These are phyloP conservation scores for Puma concolor DNA, from an alignment of 2,113 vertebrate species.

Conservation along the genomic window DNA sequence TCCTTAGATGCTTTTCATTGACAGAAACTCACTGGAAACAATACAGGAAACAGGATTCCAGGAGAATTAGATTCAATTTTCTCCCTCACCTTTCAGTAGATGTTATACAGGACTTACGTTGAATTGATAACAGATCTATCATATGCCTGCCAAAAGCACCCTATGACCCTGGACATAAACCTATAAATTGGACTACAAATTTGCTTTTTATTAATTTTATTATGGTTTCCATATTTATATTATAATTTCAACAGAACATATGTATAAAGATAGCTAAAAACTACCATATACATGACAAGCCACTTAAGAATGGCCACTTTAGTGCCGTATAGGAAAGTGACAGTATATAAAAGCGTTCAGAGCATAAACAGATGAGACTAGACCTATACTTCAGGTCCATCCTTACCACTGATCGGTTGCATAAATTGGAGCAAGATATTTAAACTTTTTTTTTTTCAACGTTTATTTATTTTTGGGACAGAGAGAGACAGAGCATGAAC, in stretches of 20 bases:
- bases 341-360: background rate
- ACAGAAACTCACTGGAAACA: background rate
- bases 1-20: background rate
- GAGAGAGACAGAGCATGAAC: too few relatives aligned
- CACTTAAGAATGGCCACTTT: background rate
- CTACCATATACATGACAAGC: background rate
- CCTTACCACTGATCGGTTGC: background rate
- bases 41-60: background rate
- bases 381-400: background rate
- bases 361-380: background rate
- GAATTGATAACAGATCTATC: background rate
- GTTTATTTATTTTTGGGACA: too few relatives aligned
- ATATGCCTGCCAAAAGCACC: background rate
- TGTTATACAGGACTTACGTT: background rate
- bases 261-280: background rate
- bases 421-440: background rate
- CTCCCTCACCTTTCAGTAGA: background rate
- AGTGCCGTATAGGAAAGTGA: background rate
- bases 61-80: background rate
- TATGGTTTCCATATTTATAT: constrained; percentile 15
- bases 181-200: background rate
- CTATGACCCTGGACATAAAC: background rate
- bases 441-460: background rate
- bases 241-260: constrained; percentile 26
- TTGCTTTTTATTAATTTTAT: constrained; percentile 6